Evolutionary conservation across 2,888 invertebrate species (phyloP), one percentile per base, ranked within the genome.

Genomic region (Platycheirus albimanus): DNA sequence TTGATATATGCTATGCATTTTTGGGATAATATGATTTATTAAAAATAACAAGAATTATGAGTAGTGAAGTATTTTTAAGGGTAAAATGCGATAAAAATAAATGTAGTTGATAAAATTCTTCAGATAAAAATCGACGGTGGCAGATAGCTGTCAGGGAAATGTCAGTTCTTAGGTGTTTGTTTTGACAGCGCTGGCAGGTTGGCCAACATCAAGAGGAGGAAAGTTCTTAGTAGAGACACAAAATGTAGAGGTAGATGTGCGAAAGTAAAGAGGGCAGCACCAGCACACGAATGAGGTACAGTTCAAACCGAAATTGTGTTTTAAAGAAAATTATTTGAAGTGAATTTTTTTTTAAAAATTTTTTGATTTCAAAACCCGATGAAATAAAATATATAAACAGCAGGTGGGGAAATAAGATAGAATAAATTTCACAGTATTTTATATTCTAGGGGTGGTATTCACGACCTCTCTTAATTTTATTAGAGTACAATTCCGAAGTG

Each of bases 71-170:
- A 30, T 56, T 69, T 38, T 56, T 11, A 13, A 5, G 15, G 15
- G 41, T 28, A 41, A 19, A 78, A 47, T 5, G 41, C 15, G 56
- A 43, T 51, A 36, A 36, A 61, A 74, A 54, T 49, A 28, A 49
- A 15, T 19, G 8, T 41, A 66, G 63, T 69, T 83, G 81, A 83
- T 83, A 76, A 76, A 74, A 64, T 41, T 69, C 30, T 61, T 36
- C 17, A 72, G 77, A 77, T 77, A 83, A 83, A 83, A 72, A 67
- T 64, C 17, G 67, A 72, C 67, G 20, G 64, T 77, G 72, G 72
- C 36, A 19, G 17, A 77, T 49, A 54, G 49, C 69, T 72, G 81
- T 76, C 81, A 81, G 28, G 30, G 3, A 67, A 71, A 36, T 49
- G 81, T 71, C 76, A 81, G 6, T 64, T 56, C 20, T 63, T 69